Evolutionary conservation across 2,797 vertebrate species (phyloP).

Genomic region (Ataeniobius toweri): DNA sequence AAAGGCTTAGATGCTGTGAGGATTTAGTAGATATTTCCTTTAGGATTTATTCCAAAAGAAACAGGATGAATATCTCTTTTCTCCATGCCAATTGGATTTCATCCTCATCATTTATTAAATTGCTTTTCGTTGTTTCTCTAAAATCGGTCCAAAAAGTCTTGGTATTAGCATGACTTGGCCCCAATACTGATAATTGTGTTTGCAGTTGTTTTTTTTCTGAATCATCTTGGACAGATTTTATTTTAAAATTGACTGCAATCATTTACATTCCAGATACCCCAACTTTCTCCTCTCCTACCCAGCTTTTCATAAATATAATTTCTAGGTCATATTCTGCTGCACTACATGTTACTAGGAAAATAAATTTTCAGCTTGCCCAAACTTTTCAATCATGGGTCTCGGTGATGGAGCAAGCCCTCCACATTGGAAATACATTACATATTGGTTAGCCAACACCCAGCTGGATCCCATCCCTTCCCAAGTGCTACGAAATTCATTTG

Average conservation of each 20-base stretch:
- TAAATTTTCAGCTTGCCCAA: conserved; percentile 47
- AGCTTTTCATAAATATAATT: conserved; percentile 44
- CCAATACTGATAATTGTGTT: conserved; percentile 18
- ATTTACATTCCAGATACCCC: conserved; percentile 45
- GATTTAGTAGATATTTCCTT: conserved; percentile 3
- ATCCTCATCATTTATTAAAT: conserved; percentile 18
- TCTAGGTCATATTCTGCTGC: conserved; percentile 65
- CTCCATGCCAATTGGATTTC: conserved; percentile 44
- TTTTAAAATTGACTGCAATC: conserved; percentile 7
- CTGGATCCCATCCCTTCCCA: conserved; percentile 44
- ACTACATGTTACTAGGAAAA: conserved; percentile 60
- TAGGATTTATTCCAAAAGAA: conserved; percentile 9
- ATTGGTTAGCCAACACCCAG: conserved; percentile 63
- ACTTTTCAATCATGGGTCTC: conserved; percentile 66
- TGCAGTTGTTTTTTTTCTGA: conserved; percentile 30
- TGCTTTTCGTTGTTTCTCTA: conserved; percentile 26
- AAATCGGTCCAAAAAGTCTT: conserved; percentile 33
- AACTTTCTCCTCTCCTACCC: conserved; percentile 9
- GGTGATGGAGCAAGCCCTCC: conserved; percentile 41
- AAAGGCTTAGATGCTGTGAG: neutral
- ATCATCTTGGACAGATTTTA: conserved; percentile 28
- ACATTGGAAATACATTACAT: conserved; percentile 55
- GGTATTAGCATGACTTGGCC: conserved; percentile 36
- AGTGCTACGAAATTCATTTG: conserved; percentile 70
- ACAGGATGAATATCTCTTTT: neutral